phyloP scores from a whole-genome alignment of 2,888 invertebrate genomes.

The Herminia tarsipennalis region DNA sequence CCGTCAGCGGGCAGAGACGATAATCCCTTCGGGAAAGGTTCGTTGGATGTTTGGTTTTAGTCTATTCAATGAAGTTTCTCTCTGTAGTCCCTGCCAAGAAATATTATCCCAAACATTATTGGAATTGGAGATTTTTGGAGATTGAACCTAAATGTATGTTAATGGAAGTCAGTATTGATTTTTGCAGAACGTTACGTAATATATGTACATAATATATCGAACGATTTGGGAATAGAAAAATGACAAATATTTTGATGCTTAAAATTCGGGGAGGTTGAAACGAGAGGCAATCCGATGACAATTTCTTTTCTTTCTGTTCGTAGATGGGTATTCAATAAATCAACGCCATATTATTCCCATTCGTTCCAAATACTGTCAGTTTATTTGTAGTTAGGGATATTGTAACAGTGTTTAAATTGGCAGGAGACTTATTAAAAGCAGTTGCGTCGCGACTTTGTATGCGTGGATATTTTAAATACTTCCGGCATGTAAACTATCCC shows the following conservation, averaged over 20 bases:
- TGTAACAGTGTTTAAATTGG: too few species aligned
- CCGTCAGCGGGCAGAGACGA: conserved; percentile 22
- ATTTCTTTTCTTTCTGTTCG: too few species aligned
- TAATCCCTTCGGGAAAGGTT: conserved; percentile 35
- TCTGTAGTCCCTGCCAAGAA: conserved; percentile 15
- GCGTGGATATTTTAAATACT: too few species aligned
- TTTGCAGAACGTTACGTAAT: conserved; percentile 6
- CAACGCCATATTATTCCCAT: too few species aligned
- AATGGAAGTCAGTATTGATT: conserved; percentile 13
- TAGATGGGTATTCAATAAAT: too few species aligned
- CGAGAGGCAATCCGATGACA: too few species aligned
- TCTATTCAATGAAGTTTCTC: conserved; percentile 17
- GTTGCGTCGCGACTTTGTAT: too few species aligned
- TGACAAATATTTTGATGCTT: too few species aligned
- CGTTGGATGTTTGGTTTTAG: conserved; percentile 35
- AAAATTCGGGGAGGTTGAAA: not conserved
- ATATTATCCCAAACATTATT: conserved; percentile 27
- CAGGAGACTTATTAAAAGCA: too few species aligned
- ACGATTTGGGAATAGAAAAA: not conserved
- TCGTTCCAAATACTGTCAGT: too few species aligned
- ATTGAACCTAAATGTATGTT: conserved; percentile 10
- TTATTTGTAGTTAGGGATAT: too few species aligned
- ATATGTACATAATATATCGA: conserved; percentile 5
- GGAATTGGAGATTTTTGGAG: conserved; percentile 13
- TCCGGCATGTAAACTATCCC: too few species aligned